Conservation (phyloP, 2,888 invertebrate species). For the Limulus polyphemus region DNA sequence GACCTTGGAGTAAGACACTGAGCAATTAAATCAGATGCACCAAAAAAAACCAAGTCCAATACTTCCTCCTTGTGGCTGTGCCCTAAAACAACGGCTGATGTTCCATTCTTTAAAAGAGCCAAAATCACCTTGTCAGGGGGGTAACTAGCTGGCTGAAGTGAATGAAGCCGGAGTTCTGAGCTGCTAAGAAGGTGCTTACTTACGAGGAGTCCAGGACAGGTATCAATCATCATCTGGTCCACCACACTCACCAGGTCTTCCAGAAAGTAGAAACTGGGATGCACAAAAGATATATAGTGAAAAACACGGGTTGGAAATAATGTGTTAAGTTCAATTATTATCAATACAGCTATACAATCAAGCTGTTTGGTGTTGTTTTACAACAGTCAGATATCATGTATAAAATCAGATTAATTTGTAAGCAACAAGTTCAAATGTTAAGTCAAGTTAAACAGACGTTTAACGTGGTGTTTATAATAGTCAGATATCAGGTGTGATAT, state of each 20-base stretch:
- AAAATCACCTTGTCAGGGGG: constrained; percentile 14
- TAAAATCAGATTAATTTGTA: too few relatives aligned
- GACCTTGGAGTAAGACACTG: not conserved
- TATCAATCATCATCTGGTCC: constrained; percentile 48
- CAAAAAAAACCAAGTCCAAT: constrained; percentile 47
- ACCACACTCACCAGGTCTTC: constrained; percentile 52
- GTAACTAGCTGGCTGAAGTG: constrained; percentile 20
- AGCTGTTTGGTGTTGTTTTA: too few relatives aligned
- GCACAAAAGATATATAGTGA: constrained; percentile 18
- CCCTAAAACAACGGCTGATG: constrained; percentile 35
- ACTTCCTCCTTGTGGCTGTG: constrained; percentile 45
- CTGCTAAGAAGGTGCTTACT: constrained; percentile 54
- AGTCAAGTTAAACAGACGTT: too few relatives aligned
- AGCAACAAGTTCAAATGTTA: too few relatives aligned
- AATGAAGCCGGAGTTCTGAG: constrained; percentile 43
- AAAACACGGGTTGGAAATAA: constrained; percentile 23
- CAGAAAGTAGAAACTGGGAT: constrained; percentile 49
- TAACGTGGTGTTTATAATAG: too few relatives aligned
- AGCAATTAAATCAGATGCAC: constrained; percentile 39
- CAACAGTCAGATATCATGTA: too few relatives aligned
- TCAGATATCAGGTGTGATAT: too few relatives aligned
- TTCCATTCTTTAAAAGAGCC: constrained; percentile 14
- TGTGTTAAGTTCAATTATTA: too few relatives aligned
- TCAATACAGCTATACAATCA: too few relatives aligned
- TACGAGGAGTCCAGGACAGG: constrained; percentile 53